These are phyloP conservation scores for Spondyliosoma cantharus DNA, from an alignment of 2,797 vertebrate genomes.

Conservation along the genomic window DNA sequence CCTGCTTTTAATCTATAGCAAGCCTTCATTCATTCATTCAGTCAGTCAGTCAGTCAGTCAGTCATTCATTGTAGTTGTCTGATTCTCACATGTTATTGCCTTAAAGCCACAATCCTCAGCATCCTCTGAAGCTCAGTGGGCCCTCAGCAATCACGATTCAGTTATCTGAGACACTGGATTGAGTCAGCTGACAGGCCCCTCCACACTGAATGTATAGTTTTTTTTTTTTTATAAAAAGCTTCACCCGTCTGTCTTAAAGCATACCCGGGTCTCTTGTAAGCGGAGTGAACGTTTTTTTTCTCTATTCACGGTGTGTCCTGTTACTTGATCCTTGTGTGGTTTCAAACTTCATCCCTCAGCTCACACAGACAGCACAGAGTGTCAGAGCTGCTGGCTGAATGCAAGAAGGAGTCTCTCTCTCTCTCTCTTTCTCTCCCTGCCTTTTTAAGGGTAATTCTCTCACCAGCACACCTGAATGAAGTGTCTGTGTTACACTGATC, in stretches of 20 bases:
- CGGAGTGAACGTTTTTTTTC: slow-evolving; percentile 4
- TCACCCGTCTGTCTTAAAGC: slow-evolving; percentile 30
- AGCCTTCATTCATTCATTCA: not conserved
- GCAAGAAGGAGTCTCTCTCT: slow-evolving; percentile 32
- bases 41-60: not conserved
- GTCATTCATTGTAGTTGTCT: too few species aligned
- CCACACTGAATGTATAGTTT: slow-evolving; percentile 49
- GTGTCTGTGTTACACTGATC: slow-evolving; percentile 44
- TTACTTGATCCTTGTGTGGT: slow-evolving; percentile 49
- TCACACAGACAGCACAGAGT: slow-evolving; percentile 43
- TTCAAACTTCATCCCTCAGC: slow-evolving; percentile 36
- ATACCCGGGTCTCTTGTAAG: slow-evolving; percentile 28
- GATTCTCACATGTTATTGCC: slow-evolving; percentile 47
- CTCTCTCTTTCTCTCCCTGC: not conserved
- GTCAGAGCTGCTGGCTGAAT: slow-evolving; percentile 35
- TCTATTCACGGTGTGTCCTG: slow-evolving; percentile 47
- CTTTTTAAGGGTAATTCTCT: slow-evolving; percentile 39
- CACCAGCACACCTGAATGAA: slow-evolving; percentile 46
- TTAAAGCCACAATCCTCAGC: slow-evolving; percentile 61
- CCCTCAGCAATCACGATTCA: slow-evolving; percentile 51
- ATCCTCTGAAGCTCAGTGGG: slow-evolving; percentile 35
- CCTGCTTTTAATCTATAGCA: slow-evolving; percentile 50
- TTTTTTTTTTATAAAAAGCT: slow-evolving; percentile 41
- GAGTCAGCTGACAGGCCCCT: slow-evolving; percentile 17
- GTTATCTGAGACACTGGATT: slow-evolving; percentile 32